Evolutionary conservation across 1,140 invertebrate species (phyloP), one percentile per base, ranked within the genome.

Genomic region (Drosophila pachea): DNA sequence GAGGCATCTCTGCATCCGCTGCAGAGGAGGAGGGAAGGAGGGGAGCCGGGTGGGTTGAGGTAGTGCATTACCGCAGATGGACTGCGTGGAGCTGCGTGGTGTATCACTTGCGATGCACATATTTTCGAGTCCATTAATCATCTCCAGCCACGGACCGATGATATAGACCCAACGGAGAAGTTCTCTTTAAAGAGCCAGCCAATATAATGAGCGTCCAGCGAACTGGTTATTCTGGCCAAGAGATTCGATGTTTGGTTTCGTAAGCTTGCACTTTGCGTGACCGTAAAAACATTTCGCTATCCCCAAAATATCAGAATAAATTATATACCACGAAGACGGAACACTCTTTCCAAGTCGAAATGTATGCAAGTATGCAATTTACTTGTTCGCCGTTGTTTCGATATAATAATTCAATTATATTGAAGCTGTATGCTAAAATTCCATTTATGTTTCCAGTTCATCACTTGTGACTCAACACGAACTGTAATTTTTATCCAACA

Each of bases 161-260:
- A 76, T 64, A 60, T 68, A 64, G 55, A 42, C 45, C 47, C 14
- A 12, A 43, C 42, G 48, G 68, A 74, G 42, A 73, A 63, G 47
- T 64, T 52, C 22, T 49, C 49, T 55, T 58, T 67, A 73, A 67
- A 66, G 40, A 12, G 11, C 58, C 36, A 43, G 50, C 47, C 49
- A 63, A 61, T 74, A 56, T 78, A 78, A 74, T 68, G 33, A 61
- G 47, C 53, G 50, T 67, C 61, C 43, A 59, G 32, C 55, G 70
- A 56, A 76, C 77, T 61, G 73, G 77, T 79, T 76, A 48, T 45
- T 47, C 47, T 43, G n/a, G 53, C 36, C 14, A 35, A 33, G 7
- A 12, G 11, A 42, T 33, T 58, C 42, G 8, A n/a, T 40, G n/a
- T 29, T 9, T 49, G 22, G n/a, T 32, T 14, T 50, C 6, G 38